A percentile compares a stretch with the other conserved stretches of the same genome.
Evolutionary conservation across 2,113 vertebrate genomes (phyloP).

Genomic region (Sigmodon hispidus): DNA sequence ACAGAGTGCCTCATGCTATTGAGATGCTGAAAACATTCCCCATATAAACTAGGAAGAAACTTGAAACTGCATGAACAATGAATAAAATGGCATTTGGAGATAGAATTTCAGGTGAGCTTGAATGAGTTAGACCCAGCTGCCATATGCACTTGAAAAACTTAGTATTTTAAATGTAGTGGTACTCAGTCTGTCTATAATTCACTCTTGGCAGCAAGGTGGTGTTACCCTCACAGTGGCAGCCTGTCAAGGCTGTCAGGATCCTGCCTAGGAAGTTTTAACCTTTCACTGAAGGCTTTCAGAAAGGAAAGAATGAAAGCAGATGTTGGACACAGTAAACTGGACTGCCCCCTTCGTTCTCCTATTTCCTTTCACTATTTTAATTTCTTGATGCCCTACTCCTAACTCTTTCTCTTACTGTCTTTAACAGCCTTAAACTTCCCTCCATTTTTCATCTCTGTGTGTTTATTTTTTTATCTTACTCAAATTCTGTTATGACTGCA

Average conservation of each 20-base stretch:
- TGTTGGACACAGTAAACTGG: slow-evolving; percentile 41
- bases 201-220: slow-evolving; percentile 57
- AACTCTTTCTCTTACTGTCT: slow-evolving; percentile 21
- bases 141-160: slow-evolving; percentile 59
- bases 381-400: background rate
- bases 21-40: slow-evolving; percentile 57
- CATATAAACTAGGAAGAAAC: slow-evolving; percentile 68
- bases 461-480: slow-evolving; percentile 28
- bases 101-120: slow-evolving; percentile 74
- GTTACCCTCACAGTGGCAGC: slow-evolving; percentile 55
- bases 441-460: slow-evolving; percentile 35
- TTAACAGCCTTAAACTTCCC: background rate
- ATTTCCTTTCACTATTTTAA: background rate
- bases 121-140: slow-evolving; percentile 63
- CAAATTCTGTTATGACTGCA: background rate
- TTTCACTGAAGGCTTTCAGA: slow-evolving; percentile 43
- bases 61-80: slow-evolving; percentile 64
- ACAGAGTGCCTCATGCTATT: slow-evolving; percentile 55
- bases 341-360: background rate
- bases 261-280: slow-evolving; percentile 47
- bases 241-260: slow-evolving; percentile 70
- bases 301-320: slow-evolving; percentile 67
- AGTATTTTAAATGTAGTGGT: slow-evolving; percentile 62
- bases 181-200: slow-evolving; percentile 58
- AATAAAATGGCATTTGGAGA: slow-evolving; percentile 68